Evolutionary conservation across 2,797 vertebrate genomes (phyloP).

Genomic region (Knipowitschia caucasica): DNA sequence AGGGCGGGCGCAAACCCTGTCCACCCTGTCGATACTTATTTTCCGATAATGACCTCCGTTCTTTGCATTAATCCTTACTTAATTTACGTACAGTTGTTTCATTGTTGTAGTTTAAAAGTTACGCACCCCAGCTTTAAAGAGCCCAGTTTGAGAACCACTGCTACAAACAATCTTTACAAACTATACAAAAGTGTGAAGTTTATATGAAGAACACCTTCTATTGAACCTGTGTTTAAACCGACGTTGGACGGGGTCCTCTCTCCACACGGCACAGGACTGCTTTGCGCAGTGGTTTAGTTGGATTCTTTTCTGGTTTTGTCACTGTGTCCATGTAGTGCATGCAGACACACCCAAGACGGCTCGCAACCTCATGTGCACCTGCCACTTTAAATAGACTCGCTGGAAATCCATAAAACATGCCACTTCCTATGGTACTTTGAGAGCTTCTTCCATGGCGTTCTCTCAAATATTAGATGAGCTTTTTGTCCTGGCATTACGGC

Average conservation of each 20-base stretch:
- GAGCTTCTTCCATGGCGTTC: too few species aligned
- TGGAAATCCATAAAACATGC: conserved; percentile 1
- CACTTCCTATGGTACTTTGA: too few species aligned
- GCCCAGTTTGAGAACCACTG: too few species aligned
- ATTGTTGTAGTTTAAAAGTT: too few species aligned
- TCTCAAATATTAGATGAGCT: conserved; percentile 18
- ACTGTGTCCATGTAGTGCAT: conserved; percentile 6
- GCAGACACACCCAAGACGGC: conserved; percentile 2
- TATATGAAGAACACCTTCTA: background rate
- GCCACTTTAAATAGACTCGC: background rate
- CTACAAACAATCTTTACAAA: too few species aligned
- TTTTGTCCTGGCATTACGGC: conserved; percentile 41
- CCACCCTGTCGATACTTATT: too few species aligned
- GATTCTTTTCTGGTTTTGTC: conserved; percentile 20
- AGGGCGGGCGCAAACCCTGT: too few species aligned
- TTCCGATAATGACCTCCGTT: too few species aligned
- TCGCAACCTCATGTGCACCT: background rate
- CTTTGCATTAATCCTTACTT: too few species aligned
- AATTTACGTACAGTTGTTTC: too few species aligned
- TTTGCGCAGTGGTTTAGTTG: conserved; percentile 38
- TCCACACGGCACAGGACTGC: conserved; percentile 10
- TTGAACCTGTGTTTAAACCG: background rate
- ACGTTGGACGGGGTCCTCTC: background rate
- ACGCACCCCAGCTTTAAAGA: too few species aligned
- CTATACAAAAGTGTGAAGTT: too few species aligned